phyloP scores from a whole-genome alignment of 2,113 vertebrate species.

The Platichthys stellatus region DNA sequence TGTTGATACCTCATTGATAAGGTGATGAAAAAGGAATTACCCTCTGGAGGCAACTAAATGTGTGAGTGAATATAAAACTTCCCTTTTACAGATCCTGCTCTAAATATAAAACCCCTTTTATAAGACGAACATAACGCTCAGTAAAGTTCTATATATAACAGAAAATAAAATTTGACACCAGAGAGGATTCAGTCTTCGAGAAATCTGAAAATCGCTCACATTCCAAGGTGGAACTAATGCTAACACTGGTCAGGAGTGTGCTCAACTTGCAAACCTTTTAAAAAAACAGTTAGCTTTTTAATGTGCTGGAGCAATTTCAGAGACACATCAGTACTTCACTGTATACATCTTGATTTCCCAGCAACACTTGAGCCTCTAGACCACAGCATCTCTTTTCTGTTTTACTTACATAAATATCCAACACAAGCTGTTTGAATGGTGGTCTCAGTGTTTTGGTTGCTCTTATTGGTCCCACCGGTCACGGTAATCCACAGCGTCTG shows the following conservation, averaged over 20 bases:
- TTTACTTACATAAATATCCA: neutral
- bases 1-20: conserved; percentile 20
- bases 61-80: conserved; percentile 14
- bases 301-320: neutral
- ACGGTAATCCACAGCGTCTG: no score
- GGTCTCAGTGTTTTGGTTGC: no score
- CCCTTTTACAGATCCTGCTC: conserved; percentile 32
- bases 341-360: no score
- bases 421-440: no score
- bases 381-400: conserved; percentile 8
- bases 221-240: no score
- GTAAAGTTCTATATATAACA: neutral
- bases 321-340: no score
- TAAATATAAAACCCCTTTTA: conserved; percentile 47
- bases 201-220: no score
- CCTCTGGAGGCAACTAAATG: conserved; percentile 38
- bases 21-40: conserved; percentile 32
- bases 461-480: no score
- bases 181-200: conserved; percentile 1
- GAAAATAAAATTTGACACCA: conserved; percentile 2
- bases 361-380: neutral
- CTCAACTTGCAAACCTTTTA: no score
- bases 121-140: conserved; percentile 16
- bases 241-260: no score
- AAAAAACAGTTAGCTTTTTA: neutral